Base-by-base conservation (phyloP, 92 coral and sea anemone genomes). In the Isaurus tuberculatus region DNA sequence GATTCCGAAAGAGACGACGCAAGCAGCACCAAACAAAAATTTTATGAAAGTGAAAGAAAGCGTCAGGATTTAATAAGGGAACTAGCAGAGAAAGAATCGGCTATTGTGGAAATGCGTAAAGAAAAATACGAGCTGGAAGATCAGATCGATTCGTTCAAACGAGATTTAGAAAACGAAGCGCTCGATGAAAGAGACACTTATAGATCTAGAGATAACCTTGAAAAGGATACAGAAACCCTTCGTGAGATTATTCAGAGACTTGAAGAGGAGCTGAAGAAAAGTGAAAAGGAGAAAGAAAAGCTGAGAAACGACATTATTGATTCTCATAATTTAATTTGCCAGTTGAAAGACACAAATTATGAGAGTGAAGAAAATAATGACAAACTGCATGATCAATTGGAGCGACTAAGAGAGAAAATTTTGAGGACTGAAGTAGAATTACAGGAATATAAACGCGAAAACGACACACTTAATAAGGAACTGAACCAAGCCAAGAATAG, bases 251-350 rank as follows among this genome's bases (percentile, higher is more conserved):
- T 92, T 30, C 72, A 77, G 19, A 88, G 84, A 80, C 80, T 90
- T 32, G 83, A 94, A 80, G 58, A 83, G 64, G 84, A 83, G 40
- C 79, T 96, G 20, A 79, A 94, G 70, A 79, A 65, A n/a, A 71
- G 90, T 66, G 95, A 84, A 63, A 93, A 90, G 37, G 98, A 90
- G 74, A 96, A 92, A 30, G 98, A 81, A 34, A 92, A 87, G 73
- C 75, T 88, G 61, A 80, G 91, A 85, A 94, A 85, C 74, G 98
- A 94, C 40, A 73, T 78, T 65, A 94, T 94, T 29, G 25, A 91
- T 51, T 83, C 92, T 3, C 98, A 94, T 31, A 94, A 94, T 66
- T 70, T 86, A 28, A 68, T 89, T 27, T 91, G 98, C 53, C 72
- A 80, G 83, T 85, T 94, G 58, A 88, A 87, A 58, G 95, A 91